Conservation (phyloP, 2,888 invertebrate genomes). For the Mesochorus sp. region DNA sequence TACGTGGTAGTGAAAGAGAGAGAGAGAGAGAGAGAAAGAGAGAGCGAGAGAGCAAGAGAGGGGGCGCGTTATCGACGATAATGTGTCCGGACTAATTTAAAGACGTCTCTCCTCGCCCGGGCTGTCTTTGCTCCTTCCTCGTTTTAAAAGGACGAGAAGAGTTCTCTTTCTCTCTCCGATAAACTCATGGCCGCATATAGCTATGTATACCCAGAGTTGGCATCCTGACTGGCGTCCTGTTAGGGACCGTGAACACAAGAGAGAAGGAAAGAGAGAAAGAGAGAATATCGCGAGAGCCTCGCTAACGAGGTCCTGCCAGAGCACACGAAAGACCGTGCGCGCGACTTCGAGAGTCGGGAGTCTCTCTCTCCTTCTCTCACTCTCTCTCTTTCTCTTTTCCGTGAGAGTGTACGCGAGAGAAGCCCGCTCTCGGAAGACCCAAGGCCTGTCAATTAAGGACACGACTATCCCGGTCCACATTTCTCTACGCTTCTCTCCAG, state of each 20-base stretch:
- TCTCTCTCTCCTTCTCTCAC: background rate
- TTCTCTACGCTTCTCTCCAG: slow-evolving; percentile 74
- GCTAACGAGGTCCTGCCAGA: slow-evolving; percentile 79
- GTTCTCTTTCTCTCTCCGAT: background rate
- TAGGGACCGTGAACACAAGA: slow-evolving; percentile 33
- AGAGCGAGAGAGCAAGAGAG: slow-evolving; percentile 42
- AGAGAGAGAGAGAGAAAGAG: slow-evolving; percentile 1
- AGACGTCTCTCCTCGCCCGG: slow-evolving; percentile 75
- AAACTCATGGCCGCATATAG: slow-evolving; percentile 2
- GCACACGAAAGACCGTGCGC: slow-evolving; percentile 67
- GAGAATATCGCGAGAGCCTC: slow-evolving; percentile 64
- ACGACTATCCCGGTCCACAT: slow-evolving; percentile 81
- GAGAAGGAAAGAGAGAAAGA: slow-evolving; percentile 39
- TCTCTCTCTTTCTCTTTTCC: slow-evolving; percentile 2
- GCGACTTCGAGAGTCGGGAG: slow-evolving; percentile 44
- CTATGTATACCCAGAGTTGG: slow-evolving; percentile 69
- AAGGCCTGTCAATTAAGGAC: slow-evolving; percentile 82
- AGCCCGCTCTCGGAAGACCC: slow-evolving; percentile 65
- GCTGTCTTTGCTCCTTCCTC: slow-evolving; percentile 46
- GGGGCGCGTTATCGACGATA: slow-evolving; percentile 78
- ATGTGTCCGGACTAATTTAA: slow-evolving; percentile 81
- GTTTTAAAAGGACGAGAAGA: slow-evolving; percentile 22
- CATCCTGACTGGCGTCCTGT: slow-evolving; percentile 73
- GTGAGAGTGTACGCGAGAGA: slow-evolving; percentile 60
- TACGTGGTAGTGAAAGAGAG: slow-evolving; percentile 9